Conservation (phyloP, 2,797 vertebrate species). For the Phalanger gymnotis region DNA sequence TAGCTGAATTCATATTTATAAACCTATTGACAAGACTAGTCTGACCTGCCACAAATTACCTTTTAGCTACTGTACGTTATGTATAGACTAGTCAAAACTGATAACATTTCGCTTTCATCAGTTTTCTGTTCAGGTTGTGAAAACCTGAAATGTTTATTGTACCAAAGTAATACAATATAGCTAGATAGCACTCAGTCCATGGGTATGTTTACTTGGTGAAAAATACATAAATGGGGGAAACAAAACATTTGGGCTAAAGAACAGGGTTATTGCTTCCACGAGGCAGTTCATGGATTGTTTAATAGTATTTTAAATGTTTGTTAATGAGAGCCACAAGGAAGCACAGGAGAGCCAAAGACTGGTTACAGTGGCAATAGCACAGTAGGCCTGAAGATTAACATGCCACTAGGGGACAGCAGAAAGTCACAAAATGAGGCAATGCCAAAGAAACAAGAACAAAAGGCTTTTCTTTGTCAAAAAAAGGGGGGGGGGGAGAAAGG, state of each 20-base stretch:
- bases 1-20: constrained; percentile 73
- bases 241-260: constrained; percentile 80
- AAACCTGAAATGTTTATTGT: constrained; percentile 92
- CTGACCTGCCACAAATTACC: constrained; percentile 82
- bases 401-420: constrained; percentile 99
- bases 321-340: constrained; percentile 91
- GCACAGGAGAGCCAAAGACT: constrained; percentile 80
- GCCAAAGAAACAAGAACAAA: constrained; percentile 95
- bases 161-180: constrained; percentile 88
- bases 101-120: constrained; percentile 91
- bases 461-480: constrained; percentile 92
- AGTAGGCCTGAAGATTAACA: constrained; percentile 85
- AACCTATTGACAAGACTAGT: constrained; percentile 79
- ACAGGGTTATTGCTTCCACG: constrained; percentile 81
- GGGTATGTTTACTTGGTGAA: constrained; percentile 90
- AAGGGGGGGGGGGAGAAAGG: constrained; percentile 71
- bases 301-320: constrained; percentile 93
- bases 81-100: constrained; percentile 89
- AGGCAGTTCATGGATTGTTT: constrained; percentile 82
- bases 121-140: constrained; percentile 90
- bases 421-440: constrained; percentile 93
- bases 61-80: constrained; percentile 83
- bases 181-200: constrained; percentile 89
- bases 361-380: constrained; percentile 79
- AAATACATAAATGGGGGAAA: constrained; percentile 87